These are phyloP conservation scores for Poeciliopsis presidionis DNA, from an alignment of 2,797 vertebrate genomes.

Conservation along the genomic window DNA sequence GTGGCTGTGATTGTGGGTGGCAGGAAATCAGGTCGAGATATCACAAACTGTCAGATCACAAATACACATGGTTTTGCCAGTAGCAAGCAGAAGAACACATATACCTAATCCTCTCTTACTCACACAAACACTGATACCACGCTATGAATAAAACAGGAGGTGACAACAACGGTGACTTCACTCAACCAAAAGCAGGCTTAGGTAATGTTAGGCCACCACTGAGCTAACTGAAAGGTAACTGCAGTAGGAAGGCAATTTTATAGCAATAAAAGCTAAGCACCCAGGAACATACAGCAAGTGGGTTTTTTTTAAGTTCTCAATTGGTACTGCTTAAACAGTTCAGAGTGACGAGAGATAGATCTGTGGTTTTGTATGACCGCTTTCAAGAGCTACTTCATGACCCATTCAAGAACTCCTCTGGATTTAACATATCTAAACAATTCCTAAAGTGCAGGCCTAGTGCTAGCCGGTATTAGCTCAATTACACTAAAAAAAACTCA, in stretches of 20 bases:
- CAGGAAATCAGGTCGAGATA: constrained; percentile 53
- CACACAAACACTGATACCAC: constrained; percentile 54
- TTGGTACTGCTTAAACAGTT: not conserved
- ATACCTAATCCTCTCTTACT: constrained; percentile 61
- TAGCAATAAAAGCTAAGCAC: not conserved
- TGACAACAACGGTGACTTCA: constrained; percentile 69
- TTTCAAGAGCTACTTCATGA: constrained; percentile 31
- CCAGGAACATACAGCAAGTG: not conserved
- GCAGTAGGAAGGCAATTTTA: constrained; percentile 2
- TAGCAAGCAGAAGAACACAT: constrained; percentile 52
- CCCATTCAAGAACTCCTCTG: not conserved
- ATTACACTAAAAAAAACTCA: constrained; percentile 1
- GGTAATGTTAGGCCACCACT: constrained; percentile 17
- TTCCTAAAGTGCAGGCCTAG: constrained; percentile 23
- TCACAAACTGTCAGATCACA: constrained; percentile 54
- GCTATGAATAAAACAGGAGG: constrained; percentile 75
- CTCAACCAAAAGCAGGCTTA: constrained; percentile 48
- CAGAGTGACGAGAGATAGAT: not conserved
- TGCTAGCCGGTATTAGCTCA: constrained; percentile 9
- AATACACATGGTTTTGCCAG: constrained; percentile 41
- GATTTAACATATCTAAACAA: constrained; percentile 16
- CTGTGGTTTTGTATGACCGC: constrained; percentile 34
- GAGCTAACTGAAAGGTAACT: constrained; percentile 20
- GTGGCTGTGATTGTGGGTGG: constrained; percentile 26
- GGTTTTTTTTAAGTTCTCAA: not conserved